Conservation (phyloP, 1,140 invertebrate species). For the Pinna nobilis region DNA sequence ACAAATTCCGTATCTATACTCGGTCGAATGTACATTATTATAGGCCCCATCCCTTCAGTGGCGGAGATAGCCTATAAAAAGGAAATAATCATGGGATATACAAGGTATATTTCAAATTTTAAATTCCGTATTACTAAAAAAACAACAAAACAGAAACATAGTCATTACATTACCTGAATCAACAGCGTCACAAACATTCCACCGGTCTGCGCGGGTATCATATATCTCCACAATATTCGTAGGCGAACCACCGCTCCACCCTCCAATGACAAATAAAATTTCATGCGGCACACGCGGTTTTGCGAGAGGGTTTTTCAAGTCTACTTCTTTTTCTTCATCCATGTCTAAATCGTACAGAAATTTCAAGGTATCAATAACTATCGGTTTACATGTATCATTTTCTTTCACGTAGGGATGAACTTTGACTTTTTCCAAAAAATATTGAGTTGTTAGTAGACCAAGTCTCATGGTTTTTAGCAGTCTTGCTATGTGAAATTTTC, state of each 20-base stretch:
- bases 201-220: slow-evolving; percentile 85
- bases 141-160: not conserved
- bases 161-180: slow-evolving; percentile 53
- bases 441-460: slow-evolving; percentile 89
- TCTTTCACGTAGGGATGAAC: slow-evolving; percentile 80
- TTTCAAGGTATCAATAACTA: slow-evolving; percentile 85
- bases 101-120: not conserved
- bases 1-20: not conserved
- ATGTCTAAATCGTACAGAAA: slow-evolving; percentile 86
- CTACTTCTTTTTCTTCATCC: slow-evolving; percentile 68
- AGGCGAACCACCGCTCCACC: slow-evolving; percentile 83
- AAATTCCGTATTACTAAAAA: not conserved
- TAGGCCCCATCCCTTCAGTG: not conserved
- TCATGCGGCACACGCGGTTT: slow-evolving; percentile 70
- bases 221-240: slow-evolving; percentile 86
- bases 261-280: slow-evolving; percentile 80
- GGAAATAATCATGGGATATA: no score
- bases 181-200: slow-evolving; percentile 73
- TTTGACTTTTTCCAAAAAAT: slow-evolving; percentile 81
- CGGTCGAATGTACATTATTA: not conserved
- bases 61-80: not conserved
- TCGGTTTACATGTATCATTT: slow-evolving; percentile 80
- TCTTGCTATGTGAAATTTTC: slow-evolving; percentile 87
- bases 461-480: slow-evolving; percentile 85
- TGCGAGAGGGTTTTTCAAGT: slow-evolving; percentile 62